Base-by-base conservation (phyloP, 2,888 invertebrate species). In the Chymomyza procnemis region DNA sequence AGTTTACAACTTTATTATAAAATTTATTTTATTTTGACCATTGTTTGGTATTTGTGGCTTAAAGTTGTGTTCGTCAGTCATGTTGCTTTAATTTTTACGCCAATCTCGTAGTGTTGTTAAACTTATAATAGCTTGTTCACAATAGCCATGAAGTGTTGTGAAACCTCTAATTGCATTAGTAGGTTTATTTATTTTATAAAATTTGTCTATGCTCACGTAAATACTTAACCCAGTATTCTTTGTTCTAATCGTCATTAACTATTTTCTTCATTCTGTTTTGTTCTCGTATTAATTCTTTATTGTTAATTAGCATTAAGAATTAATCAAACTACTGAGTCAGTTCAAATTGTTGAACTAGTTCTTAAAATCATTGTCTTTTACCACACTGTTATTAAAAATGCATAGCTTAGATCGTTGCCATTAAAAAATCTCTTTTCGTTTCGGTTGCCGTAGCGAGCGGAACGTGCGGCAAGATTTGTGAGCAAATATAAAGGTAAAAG, bases 1-100 rank as follows among this genome's bases (percentile, higher is more conserved):
- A 12, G 4, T 21, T 46, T n/a, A n/a, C n/a, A n/a, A n/a, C n/a
- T n/a, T n/a, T n/a, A n/a, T n/a, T n/a, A n/a, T n/a, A n/a, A n/a
- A n/a, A 68, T 82, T 82, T 21, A 83, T 85, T 52, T 85, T 88
- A 59, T 91, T 91, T 60, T 87, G 89, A 54, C 89, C 84, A 57
- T 90, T 79, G n/a, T n/a, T n/a, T 9, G 41, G 34, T n/a, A 91
- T 80, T 76, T 90, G 88, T 0, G 69, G 70, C 3, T 75, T 54
- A 73, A 88, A 79, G 48, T 73, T 69, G 0, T 52, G 64, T 71
- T 75, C 75, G 14, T 87, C 88, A 34, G 87, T 84, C 90, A 90
- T 90, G 73, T 80, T 79, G 48, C 12, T 55, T 52, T 21, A 21
- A 9, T 19, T 34, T 50, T 26, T 4, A 4, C 8, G 26, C 26